Conservation (phyloP, 2,797 vertebrate species). For the Neoniphon sammara region DNA sequence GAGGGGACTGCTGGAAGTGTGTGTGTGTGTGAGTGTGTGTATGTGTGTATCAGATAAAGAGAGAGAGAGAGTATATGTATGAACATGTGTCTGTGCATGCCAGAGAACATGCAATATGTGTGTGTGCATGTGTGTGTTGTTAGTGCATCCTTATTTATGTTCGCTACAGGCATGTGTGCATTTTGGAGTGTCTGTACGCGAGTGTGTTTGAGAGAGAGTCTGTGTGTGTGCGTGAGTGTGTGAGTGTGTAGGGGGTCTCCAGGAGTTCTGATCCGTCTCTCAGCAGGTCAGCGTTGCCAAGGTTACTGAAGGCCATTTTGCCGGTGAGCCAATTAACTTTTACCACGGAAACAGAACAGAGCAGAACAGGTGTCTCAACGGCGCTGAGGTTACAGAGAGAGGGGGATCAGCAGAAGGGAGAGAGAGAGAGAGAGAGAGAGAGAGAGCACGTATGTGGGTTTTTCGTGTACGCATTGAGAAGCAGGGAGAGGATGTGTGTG, state of each 20-base stretch:
- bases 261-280: constrained; percentile 72
- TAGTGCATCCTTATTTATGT: constrained; percentile 4
- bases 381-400: constrained; percentile 18
- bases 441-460: too few relatives aligned
- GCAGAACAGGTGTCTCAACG: constrained; percentile 58
- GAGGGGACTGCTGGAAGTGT: constrained; percentile 37
- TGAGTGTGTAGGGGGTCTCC: constrained; percentile 46
- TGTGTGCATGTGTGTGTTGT: constrained; percentile 15
- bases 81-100: constrained; percentile 1
- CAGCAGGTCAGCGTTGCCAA: constrained; percentile 81
- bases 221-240: constrained; percentile 23
- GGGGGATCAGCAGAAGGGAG: background rate
- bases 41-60: constrained; percentile 15
- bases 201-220: constrained; percentile 9
- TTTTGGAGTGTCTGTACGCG: constrained; percentile 3
- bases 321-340: constrained; percentile 78
- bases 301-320: constrained; percentile 79
- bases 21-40: constrained; percentile 20
- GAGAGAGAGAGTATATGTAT: constrained; percentile 8
- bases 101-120: background rate
- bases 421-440: constrained; percentile 8
- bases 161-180: background rate
- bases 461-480: too few relatives aligned
- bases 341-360: constrained; percentile 65
- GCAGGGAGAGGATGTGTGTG: background rate